These are phyloP conservation scores for Orthosia gothica DNA, from an alignment of 2,888 invertebrate species.

Conservation along the genomic window DNA sequence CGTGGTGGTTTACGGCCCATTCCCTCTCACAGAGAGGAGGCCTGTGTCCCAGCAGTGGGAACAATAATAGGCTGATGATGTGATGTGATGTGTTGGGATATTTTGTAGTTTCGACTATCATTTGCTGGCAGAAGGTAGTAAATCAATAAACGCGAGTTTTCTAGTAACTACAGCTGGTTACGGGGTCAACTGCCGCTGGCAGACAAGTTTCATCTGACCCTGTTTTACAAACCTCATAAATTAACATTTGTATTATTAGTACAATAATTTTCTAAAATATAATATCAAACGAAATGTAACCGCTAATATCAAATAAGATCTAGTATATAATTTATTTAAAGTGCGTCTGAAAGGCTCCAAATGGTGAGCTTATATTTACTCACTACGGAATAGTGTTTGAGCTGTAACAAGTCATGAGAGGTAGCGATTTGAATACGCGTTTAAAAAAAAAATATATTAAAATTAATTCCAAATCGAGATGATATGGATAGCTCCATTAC, in stretches of 20 bases:
- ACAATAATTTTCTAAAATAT: neutral
- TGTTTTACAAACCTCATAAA: neutral
- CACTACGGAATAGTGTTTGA: slow-evolving; percentile 22
- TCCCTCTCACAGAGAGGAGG: too few relatives aligned
- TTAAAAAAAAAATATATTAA: too few relatives aligned
- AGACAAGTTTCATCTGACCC: too few relatives aligned
- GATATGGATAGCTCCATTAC: neutral
- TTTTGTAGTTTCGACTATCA: too few relatives aligned
- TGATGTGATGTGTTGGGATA: too few relatives aligned
- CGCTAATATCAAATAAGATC: slow-evolving; percentile 23
- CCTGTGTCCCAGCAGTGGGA: too few relatives aligned
- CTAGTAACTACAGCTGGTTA: too few relatives aligned
- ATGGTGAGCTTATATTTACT: slow-evolving; percentile 44
- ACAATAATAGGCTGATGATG: too few relatives aligned
- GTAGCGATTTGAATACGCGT: neutral
- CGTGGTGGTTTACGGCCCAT: too few relatives aligned
- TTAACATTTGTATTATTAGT: neutral
- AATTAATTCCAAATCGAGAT: neutral
- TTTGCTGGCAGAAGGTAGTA: too few relatives aligned
- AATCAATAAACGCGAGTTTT: too few relatives aligned
- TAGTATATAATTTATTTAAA: slow-evolving; percentile 39
- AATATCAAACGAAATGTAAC: neutral
- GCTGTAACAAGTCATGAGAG: neutral
- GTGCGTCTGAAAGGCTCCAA: slow-evolving; percentile 39
- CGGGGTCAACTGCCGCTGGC: too few relatives aligned